Percentiles rank a stretch among this genome's conserved stretches.
Conservation (phyloP, 2,113 vertebrate species). For the Syngnathus floridae region DNA sequence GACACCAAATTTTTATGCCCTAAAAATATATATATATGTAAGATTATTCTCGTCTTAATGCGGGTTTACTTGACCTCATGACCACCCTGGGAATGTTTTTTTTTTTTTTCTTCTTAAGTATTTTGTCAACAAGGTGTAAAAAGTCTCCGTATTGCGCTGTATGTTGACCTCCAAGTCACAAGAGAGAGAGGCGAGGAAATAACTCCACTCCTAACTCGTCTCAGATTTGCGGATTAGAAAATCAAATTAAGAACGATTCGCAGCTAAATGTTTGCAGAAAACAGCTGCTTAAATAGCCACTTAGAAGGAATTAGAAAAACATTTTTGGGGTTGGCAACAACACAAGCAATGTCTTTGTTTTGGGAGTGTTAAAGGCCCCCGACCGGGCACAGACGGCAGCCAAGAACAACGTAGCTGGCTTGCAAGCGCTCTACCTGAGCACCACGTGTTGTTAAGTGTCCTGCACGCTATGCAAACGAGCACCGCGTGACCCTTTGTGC, state of each 20-base stretch:
- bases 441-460: conserved; percentile 37
- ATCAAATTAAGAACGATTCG: conserved; percentile 9
- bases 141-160: neutral
- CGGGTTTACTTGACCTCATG: neutral
- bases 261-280: conserved; percentile 59
- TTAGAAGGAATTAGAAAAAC: conserved; percentile 58
- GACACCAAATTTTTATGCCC: too few species aligned
- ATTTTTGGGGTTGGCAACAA: conserved; percentile 54
- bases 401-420: conserved; percentile 66
- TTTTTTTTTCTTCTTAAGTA: neutral
- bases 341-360: conserved; percentile 73
- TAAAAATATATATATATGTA: too few species aligned
- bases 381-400: conserved; percentile 46
- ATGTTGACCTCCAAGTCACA: neutral
- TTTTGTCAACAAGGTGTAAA: neutral
- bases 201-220: neutral
- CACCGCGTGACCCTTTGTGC: neutral
- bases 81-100: neutral
- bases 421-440: neutral
- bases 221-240: neutral
- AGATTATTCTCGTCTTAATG: too few species aligned
- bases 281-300: conserved; percentile 64
- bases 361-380: conserved; percentile 62
- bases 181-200: neutral
- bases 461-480: neutral